phyloP scores from a whole-genome alignment of 2,797 vertebrate species.

The Pristis pectinata region DNA sequence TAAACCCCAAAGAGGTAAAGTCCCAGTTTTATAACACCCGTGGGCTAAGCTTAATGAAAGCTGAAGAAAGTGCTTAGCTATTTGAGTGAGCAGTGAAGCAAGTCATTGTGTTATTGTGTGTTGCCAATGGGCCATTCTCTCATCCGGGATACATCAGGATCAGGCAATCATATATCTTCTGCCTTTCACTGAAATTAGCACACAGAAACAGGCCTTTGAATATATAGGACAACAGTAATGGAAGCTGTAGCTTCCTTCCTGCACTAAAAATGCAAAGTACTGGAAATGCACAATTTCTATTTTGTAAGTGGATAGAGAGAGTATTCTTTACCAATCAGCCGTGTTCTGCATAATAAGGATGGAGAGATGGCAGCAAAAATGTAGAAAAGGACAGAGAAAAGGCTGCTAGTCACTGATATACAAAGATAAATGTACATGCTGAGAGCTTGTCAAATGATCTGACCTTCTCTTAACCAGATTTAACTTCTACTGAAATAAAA shows the following conservation, averaged over 20 bases:
- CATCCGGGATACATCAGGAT: background rate
- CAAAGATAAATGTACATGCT: background rate
- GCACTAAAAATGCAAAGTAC: background rate
- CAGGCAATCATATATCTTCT: slow-evolving; percentile 1
- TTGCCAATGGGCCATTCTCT: slow-evolving; percentile 17
- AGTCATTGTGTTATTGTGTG: background rate
- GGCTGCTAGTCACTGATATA: background rate
- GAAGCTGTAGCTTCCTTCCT: no score
- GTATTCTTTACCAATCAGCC: background rate
- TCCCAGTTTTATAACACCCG: background rate
- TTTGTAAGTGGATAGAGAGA: background rate
- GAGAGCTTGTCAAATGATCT: background rate
- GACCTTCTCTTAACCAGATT: no score
- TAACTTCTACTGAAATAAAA: no score
- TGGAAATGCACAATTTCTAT: background rate
- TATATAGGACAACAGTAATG: background rate
- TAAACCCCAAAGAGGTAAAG: background rate
- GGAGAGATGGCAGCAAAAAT: background rate
- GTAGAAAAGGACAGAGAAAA: background rate
- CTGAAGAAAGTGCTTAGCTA: background rate
- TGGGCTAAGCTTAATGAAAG: slow-evolving; percentile 26
- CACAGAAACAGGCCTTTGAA: background rate
- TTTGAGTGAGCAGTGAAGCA: slow-evolving; percentile 25
- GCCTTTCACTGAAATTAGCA: background rate
- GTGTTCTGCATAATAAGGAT: background rate